Percentiles rank a stretch among this genome's conserved stretches.
These are phyloP conservation scores for Montifringilla adamsi DNA, from an alignment of 2,113 vertebrate genomes.

Conservation along the genomic window DNA sequence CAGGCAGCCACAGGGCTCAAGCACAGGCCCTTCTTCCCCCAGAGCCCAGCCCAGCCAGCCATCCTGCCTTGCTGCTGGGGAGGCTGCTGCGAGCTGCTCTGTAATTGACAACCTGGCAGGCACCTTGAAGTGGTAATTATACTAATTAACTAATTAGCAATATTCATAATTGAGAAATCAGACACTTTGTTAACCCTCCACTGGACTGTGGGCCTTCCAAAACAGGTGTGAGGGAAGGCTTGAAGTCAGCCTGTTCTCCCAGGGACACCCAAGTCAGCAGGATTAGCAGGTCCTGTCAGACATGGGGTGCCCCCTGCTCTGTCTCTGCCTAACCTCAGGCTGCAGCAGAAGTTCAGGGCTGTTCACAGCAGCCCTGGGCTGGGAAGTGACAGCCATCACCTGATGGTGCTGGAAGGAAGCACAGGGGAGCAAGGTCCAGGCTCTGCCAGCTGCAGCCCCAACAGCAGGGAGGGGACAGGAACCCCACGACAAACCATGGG, in stretches of 20 bases:
- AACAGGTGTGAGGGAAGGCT: not conserved
- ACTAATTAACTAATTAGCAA: not conserved
- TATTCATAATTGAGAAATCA: not conserved
- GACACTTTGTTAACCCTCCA: not conserved
- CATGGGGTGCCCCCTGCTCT: not conserved
- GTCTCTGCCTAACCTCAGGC: accelerated
- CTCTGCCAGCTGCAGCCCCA: not conserved
- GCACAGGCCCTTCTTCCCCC: not conserved
- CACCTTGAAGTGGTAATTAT: not conserved
- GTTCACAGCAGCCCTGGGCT: not conserved
- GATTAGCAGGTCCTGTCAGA: not conserved
- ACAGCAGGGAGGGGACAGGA: not conserved
- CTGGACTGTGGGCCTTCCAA: accelerated
- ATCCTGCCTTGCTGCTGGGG: accelerated
- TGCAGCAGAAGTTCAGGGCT: not conserved
- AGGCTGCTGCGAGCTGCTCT: not conserved
- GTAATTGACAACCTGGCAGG: not conserved
- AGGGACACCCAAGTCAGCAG: not conserved
- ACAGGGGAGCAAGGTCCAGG: not conserved
- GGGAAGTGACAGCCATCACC: not conserved
- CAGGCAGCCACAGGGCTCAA: not conserved
- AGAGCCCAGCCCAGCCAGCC: accelerated
- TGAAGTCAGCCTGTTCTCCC: not conserved
- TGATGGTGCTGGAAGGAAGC: not conserved
- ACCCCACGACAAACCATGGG: accelerated